Base-by-base conservation (phyloP, 2,888 invertebrate genomes). In the Aleiodes alternator region DNA sequence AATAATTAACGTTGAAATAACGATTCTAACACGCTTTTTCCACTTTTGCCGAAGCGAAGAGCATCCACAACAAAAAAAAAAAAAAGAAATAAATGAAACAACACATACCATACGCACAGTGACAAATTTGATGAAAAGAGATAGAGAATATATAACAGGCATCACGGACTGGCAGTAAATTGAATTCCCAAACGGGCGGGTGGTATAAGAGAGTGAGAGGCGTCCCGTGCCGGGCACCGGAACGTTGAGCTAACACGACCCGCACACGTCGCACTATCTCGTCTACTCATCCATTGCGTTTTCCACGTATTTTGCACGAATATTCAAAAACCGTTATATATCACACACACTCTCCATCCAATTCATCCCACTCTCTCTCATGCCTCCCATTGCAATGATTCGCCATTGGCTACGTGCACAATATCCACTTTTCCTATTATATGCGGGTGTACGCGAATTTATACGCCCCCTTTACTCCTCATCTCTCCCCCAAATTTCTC, bases 171-270 rank as follows among this genome's bases (percentile, higher is more conserved):
- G 82, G 80, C 84, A 84, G 84, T 83, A 85, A 87, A 86, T 86
- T 84, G 87, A 89, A 89, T 89, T 89, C 89, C 89, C 88, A 88
- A 89, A 89, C 89, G 89, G 89, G 89, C 89, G 89, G 89, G 89
- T 89, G 57, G 57, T 59, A 73, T 69, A 59, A 76, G 73, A 73
- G 34, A 68, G 59, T 72, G 69, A 72, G 76, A 76, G 66, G 80
- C 87, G 88, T 85, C 87, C 88, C 88, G 88, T 87, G 84, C 86
- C 87, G 86, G 87, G 83, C 85, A 87, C 82, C 84, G 82, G 84
- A 87, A 86, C 85, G 84, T 75, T 76, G 83, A 85, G 82, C 86
- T 83, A 82, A 83, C 43, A 59, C 51, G 53, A 16, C 48, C 4
- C 72, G 38, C 72, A 68, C 69, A 29, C 64, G 5, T 4, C 64